Evolutionary conservation across 1,140 invertebrate genomes (phyloP), one percentile per base, ranked within the genome.

Genomic region (Asbolus verrucosus): DNA sequence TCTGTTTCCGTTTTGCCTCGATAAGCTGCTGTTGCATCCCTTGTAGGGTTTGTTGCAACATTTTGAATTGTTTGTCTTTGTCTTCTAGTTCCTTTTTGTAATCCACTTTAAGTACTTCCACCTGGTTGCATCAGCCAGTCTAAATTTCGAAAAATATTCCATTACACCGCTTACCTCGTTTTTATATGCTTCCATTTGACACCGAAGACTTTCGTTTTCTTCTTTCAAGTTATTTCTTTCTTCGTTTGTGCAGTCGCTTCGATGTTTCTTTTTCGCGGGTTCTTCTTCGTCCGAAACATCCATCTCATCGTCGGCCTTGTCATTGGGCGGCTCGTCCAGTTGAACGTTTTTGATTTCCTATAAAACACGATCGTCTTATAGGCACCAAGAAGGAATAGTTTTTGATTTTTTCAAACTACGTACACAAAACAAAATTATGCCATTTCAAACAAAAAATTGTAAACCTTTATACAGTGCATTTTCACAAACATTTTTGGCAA

Each of bases 101-200:
- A 75, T 94, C 92, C 73, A 84, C 82, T 85, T 92, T 83, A 69
- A 88, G 75, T 76, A 91, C 70, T 84, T 88, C 84, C 77, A 87
- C 84, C 85, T 87, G 39, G n/a, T n/a, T 50, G 43, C 6, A 50
- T n/a, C n/a, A n/a, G n/a, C n/a, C n/a, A n/a, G n/a, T n/a, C n/a
- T n/a, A n/a, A n/a, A n/a, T n/a, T n/a, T n/a, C n/a, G n/a, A n/a
- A n/a, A n/a, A n/a, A n/a, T n/a, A n/a, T n/a, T n/a, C n/a, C n/a
- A n/a, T 43, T 43, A 27, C 15, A 15, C 39, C 15, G 15, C 31
- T 71, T 63, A 92, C 91, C 84, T 97, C 96, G 83, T 97, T 97
- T 79, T 96, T 95, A 74, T 95, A 96, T 0, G 94, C 95, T 82
- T 97, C 95, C 73, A 98, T 80, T 84, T 98, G 95, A 83, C 94